Evolutionary conservation across 1,140 invertebrate genomes (phyloP).

Genomic region (fruit fly (Drosophila melanogaster)): DNA sequence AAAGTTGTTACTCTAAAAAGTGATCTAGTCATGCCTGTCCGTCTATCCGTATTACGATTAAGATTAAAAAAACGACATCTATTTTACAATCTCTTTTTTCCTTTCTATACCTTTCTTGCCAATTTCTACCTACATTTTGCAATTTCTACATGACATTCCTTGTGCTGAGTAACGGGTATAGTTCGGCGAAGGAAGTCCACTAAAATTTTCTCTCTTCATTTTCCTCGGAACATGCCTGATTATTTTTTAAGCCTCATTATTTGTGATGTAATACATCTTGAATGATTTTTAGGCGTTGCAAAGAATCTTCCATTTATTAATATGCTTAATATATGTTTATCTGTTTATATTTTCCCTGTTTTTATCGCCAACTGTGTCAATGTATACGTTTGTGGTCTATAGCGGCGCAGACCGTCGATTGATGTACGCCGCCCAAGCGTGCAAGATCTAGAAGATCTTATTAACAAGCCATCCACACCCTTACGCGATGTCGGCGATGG

Average conservation of each 20-base stretch:
- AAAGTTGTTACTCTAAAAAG: no score
- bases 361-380: slow-evolving; percentile 13
- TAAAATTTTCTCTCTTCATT: no score
- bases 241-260: slow-evolving; percentile 8
- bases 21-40: no score
- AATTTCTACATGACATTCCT: no score
- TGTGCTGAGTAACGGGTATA: no score
- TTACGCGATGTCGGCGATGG: slow-evolving; percentile 90
- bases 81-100: no score
- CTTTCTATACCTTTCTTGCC: no score
- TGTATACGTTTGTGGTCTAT: slow-evolving; percentile 59
- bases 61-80: no score
- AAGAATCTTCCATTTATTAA: neutral
- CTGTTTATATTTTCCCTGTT: slow-evolving; percentile 23
- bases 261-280: slow-evolving; percentile 9
- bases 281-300: slow-evolving; percentile 28
- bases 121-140: no score
- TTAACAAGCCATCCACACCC: slow-evolving; percentile 96
- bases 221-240: slow-evolving; percentile 8
- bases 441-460: slow-evolving; percentile 94
- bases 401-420: slow-evolving; percentile 93
- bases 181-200: no score
- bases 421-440: slow-evolving; percentile 94
- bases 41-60: no score
- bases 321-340: slow-evolving; percentile 12